Evolutionary conservation across 2,888 invertebrate species (phyloP).

Genomic region (Chaetogeoica ovagalla): DNA sequence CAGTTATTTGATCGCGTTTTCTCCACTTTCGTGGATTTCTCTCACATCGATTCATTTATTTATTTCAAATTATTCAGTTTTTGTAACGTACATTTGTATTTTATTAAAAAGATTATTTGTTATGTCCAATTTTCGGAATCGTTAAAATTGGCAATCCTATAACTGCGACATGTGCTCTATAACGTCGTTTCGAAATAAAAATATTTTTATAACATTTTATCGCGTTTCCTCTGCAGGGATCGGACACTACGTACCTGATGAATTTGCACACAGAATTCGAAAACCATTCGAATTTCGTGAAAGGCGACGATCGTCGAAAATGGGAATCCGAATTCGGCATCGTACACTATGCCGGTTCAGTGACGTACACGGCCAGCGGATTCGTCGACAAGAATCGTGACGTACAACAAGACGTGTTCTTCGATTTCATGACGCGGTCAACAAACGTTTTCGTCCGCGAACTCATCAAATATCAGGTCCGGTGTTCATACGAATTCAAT

Average conservation of each 20-base stretch:
- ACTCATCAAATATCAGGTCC: constrained; percentile 70
- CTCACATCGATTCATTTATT: no score
- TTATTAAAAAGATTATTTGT: no score
- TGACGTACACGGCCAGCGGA: constrained; percentile 79
- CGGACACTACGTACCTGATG: constrained; percentile 82
- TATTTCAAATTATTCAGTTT: no score
- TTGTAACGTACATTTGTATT: no score
- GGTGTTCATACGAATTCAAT: constrained; percentile 52
- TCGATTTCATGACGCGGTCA: constrained; percentile 84
- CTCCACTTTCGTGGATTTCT: no score
- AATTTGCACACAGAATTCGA: constrained; percentile 88
- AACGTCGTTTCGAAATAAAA: no score
- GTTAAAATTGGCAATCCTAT: no score
- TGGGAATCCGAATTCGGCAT: constrained; percentile 92
- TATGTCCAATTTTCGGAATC: no score
- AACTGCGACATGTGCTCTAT: no score
- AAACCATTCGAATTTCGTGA: constrained; percentile 79
- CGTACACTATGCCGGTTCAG: constrained; percentile 84
- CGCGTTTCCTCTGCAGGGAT: constrained; percentile 64
- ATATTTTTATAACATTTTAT: no score
- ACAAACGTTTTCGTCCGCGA: constrained; percentile 82
- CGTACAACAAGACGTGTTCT: constrained; percentile 89
- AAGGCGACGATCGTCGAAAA: constrained; percentile 78
- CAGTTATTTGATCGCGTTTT: no score
- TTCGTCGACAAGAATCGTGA: constrained; percentile 92